phyloP scores from a whole-genome alignment of 1,140 invertebrate genomes.

The Tetraneura akinire region DNA sequence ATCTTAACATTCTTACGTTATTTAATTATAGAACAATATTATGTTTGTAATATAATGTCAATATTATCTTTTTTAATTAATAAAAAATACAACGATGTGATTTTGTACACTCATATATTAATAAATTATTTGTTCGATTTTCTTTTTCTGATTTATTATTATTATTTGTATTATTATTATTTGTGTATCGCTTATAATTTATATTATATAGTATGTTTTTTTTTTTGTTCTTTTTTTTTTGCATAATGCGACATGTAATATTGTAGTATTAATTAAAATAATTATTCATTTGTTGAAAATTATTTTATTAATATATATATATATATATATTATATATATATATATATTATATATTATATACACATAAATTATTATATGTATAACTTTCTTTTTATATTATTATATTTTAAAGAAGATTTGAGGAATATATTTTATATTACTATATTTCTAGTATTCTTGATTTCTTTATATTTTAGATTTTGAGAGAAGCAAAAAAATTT shows the following conservation, averaged over 20 bases:
- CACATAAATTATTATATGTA: no score
- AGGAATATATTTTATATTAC: background rate
- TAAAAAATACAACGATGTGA: slow-evolving; percentile 2
- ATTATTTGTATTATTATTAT: background rate
- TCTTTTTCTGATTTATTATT: background rate
- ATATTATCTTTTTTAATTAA: background rate
- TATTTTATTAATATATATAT: background rate
- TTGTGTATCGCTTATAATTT: no score
- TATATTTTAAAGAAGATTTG: slow-evolving; percentile 2
- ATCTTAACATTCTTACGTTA: slow-evolving; percentile 30
- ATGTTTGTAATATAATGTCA: background rate
- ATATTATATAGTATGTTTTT: background rate
- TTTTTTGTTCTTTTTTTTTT: no score
- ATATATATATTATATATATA: background rate
- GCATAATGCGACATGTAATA: no score
- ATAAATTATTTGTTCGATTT: slow-evolving; percentile 2
- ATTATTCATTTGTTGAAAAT: background rate
- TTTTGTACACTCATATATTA: background rate
- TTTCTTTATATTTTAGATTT: no score
- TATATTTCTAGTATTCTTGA: no score
- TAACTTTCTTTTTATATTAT: slow-evolving; percentile 15
- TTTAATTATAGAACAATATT: slow-evolving; percentile 45
- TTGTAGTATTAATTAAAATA: background rate
- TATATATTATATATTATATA: background rate
- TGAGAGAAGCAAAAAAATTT: no score